Evolutionary conservation across 2,113 vertebrate genomes (phyloP).

Genomic region (Hoplias malabaricus): DNA sequence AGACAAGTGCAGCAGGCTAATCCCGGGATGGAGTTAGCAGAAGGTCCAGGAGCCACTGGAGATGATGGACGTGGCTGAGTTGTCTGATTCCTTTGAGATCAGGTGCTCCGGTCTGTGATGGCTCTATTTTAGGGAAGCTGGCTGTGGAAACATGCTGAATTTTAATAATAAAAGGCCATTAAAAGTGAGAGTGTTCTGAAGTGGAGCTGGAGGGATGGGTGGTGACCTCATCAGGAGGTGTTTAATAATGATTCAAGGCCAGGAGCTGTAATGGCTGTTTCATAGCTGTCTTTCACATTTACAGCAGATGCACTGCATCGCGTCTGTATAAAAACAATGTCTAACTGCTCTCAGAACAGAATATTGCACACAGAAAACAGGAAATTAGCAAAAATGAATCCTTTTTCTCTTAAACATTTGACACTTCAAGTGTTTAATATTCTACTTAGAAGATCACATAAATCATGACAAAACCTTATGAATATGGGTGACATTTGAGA

Average conservation of each 20-base stretch:
- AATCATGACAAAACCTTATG: too few relatives aligned
- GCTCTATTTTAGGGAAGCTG: conserved; percentile 91
- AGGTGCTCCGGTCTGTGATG: conserved; percentile 97
- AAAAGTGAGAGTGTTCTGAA: conserved; percentile 99
- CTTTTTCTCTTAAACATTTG: too few relatives aligned
- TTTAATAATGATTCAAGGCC: conserved; percentile 84
- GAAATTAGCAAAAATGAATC: too few relatives aligned
- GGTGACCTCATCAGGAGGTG: conserved; percentile 87
- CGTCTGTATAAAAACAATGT: too few relatives aligned
- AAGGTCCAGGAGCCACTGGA: conserved; percentile 87
- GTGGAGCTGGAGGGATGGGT: conserved; percentile 83
- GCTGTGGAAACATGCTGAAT: conserved; percentile 92
- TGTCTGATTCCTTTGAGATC: conserved; percentile 94
- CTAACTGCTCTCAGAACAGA: too few relatives aligned
- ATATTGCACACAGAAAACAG: too few relatives aligned
- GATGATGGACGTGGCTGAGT: conserved; percentile 95
- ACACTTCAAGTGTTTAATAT: too few relatives aligned
- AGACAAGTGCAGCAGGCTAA: conserved; percentile 96
- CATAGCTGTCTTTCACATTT: conserved; percentile 44
- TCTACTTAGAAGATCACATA: too few relatives aligned
- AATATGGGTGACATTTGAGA: too few relatives aligned
- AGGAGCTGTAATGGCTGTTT: conserved; percentile 46
- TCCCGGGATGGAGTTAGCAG: conserved; percentile 99
- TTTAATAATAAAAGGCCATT: conserved; percentile 99
- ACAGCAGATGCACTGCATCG: too few relatives aligned